Evolutionary conservation across 2,113 vertebrate species (phyloP).

Genomic region (Hyperopisus bebe): DNA sequence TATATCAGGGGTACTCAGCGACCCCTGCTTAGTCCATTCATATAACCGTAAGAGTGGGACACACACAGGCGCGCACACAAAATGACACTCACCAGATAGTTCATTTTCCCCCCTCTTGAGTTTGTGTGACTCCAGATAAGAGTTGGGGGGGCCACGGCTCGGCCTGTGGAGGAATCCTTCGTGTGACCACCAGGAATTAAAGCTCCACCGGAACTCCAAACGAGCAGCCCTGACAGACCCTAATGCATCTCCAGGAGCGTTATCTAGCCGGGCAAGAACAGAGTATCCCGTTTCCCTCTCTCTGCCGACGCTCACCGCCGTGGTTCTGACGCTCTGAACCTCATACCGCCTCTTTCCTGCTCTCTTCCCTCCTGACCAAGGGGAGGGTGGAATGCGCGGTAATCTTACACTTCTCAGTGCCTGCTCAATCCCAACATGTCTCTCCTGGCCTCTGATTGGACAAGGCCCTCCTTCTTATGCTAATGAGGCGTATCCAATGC

Average conservation of each 20-base stretch:
- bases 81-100: slow-evolving; percentile 51
- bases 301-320: slow-evolving; percentile 23
- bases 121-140: slow-evolving; percentile 34
- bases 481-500: slow-evolving; percentile 43
- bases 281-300: slow-evolving; percentile 31
- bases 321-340: slow-evolving; percentile 23
- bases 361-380: slow-evolving; percentile 16
- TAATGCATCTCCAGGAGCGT: slow-evolving; percentile 45
- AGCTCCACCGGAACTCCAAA: slow-evolving; percentile 24
- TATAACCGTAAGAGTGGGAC: slow-evolving; percentile 31
- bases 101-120: slow-evolving; percentile 44
- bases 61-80: slow-evolving; percentile 17
- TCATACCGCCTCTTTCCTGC: slow-evolving; percentile 12
- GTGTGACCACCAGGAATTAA: slow-evolving; percentile 30
- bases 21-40: slow-evolving; percentile 38
- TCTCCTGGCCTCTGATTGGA: slow-evolving; percentile 46
- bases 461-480: slow-evolving; percentile 48
- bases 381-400: slow-evolving; percentile 42
- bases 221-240: slow-evolving; percentile 24
- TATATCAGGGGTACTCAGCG: slow-evolving; percentile 42
- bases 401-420: slow-evolving; percentile 58
- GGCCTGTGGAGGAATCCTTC: slow-evolving; percentile 18
- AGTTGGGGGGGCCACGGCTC: slow-evolving; percentile 28
- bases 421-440: slow-evolving; percentile 51
- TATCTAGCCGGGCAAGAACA: slow-evolving; percentile 44